Conservation (phyloP, 2,888 invertebrate genomes). For the Mythimna loreyi region DNA sequence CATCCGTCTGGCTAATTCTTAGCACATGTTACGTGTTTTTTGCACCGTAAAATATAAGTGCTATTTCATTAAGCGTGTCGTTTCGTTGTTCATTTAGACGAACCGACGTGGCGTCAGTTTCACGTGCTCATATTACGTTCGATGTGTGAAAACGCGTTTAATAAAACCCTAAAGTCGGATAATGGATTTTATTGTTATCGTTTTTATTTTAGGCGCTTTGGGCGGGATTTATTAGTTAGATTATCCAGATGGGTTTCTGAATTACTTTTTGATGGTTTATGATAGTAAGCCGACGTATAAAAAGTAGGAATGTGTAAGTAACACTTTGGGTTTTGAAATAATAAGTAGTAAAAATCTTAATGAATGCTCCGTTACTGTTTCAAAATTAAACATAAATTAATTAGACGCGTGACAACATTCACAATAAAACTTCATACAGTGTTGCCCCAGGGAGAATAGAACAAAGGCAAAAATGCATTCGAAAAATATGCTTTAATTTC, state of each 20-base stretch:
- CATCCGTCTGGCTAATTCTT: slow-evolving; percentile 86
- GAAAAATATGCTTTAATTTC: slow-evolving; percentile 66
- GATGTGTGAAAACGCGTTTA: slow-evolving; percentile 61
- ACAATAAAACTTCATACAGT: slow-evolving; percentile 15
- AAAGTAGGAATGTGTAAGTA: no score
- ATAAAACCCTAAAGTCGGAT: slow-evolving; percentile 59
- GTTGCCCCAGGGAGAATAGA: slow-evolving; percentile 22
- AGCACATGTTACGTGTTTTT: slow-evolving; percentile 87
- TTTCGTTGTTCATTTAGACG: slow-evolving; percentile 70
- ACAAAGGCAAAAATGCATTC: slow-evolving; percentile 38
- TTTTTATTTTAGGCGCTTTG: slow-evolving; percentile 46
- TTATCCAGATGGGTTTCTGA: slow-evolving; percentile 17
- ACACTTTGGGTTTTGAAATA: neutral
- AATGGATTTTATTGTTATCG: slow-evolving; percentile 51
- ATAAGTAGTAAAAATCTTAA: neutral
- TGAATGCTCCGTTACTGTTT: neutral
- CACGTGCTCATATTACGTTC: slow-evolving; percentile 69
- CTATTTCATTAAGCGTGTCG: slow-evolving; percentile 87
- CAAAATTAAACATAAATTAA: slow-evolving; percentile 3
- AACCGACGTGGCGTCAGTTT: slow-evolving; percentile 60
- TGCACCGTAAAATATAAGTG: slow-evolving; percentile 86
- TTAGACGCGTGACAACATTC: slow-evolving; percentile 38
- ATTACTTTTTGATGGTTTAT: neutral
- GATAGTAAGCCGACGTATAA: neutral
- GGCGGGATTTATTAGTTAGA: slow-evolving; percentile 10